Base-by-base conservation (phyloP, 2,797 vertebrate genomes). In the Diglossa cyanea region DNA sequence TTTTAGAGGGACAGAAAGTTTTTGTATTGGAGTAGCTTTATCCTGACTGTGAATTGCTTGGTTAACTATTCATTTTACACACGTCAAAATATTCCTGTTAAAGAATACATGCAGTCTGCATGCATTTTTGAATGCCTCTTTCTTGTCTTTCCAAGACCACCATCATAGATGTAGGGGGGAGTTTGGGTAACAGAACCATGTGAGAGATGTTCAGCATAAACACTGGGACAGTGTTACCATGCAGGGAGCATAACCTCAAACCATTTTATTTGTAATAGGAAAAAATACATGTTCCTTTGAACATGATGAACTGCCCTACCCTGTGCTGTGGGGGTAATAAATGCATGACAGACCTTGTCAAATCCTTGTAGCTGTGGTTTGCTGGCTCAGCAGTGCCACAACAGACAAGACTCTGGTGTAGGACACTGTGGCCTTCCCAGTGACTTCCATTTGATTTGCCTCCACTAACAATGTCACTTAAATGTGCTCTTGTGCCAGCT, bases 381-480 rank as follows among this genome's bases (percentile, higher is more conserved):
- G n/a, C 47, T 81, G 55, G 30, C 48, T 51, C 88, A 54, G 54
- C 50, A 40, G 61, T 4, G 4, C 65, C 31, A 7, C 12, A 4
- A 4, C 0, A 0, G 23, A 1, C 11, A 9, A 8, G 45, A 4
- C 33, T 73, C 42, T 25, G 24, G 17, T n/a, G 66, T 44, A 25
- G 62, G 72, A 18, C 8, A 12, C 37, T 31, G 31, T 13, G 11
- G 10, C 44, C 24, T 57, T 90, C 57, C 74, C 30, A 15, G 48
- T 12, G 67, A 20, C 39, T 77, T 51, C 31, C n/a, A 12, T 51
- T 44, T 18, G 47, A 26, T 74, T 47, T 74, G 39, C 6, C 44
- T 19, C 10, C 1, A 0, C 58, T 12, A 23, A 2, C 47, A 10
- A 1, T 8, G 17, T 17, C 18, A 6, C 11, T 33, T 5, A 2